Conservation (phyloP, 1,140 invertebrate genomes). For the Muscidifurax raptorellus region DNA sequence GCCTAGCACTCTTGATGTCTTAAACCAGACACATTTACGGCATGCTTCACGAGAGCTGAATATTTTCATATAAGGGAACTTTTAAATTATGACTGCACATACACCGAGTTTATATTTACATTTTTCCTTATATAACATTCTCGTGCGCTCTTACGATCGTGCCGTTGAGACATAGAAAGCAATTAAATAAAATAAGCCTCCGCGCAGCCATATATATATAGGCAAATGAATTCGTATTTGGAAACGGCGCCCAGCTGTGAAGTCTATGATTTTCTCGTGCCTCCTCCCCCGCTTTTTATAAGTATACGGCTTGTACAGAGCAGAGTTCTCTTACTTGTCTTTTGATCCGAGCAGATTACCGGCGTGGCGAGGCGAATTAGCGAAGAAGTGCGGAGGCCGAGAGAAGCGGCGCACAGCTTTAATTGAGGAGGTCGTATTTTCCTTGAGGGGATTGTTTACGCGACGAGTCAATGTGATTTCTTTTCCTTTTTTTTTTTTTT, state of each 20-base stretch:
- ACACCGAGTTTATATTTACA: not conserved
- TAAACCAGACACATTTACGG: conserved; percentile 38
- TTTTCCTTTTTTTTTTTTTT: not conserved
- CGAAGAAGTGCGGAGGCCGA: conserved; percentile 17
- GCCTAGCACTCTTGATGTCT: not conserved
- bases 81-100: conserved; percentile 5
- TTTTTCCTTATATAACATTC: not conserved
- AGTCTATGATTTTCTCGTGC: no score
- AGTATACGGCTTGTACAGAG: no score
- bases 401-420: conserved; percentile 26
- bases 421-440: conserved; percentile 48
- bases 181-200: no score
- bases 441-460: conserved; percentile 43
- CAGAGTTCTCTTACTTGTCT: not conserved
- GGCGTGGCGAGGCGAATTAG: conserved; percentile 33
- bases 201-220: no score
- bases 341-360: conserved; percentile 32
- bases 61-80: conserved; percentile 33
- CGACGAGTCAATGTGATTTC: conserved; percentile 25
- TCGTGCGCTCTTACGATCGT: no score
- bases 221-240: no score
- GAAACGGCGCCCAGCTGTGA: no score
- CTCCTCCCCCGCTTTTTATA: no score
- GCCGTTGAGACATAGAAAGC: no score
- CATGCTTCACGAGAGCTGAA: conserved; percentile 17